Evolutionary conservation across 2,888 invertebrate species (phyloP).

Genomic region (Cosmia pyralina): DNA sequence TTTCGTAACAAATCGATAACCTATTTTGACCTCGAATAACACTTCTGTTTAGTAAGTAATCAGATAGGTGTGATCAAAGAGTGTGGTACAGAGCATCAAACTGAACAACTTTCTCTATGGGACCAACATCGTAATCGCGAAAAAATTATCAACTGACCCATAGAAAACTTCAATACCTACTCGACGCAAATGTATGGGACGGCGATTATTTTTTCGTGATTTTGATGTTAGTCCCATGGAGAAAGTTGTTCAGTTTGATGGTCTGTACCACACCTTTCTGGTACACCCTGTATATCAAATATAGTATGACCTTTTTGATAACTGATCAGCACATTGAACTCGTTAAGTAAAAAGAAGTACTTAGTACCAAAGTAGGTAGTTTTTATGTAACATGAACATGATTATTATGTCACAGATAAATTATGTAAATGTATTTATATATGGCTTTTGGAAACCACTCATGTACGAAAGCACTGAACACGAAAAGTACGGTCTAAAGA

Average conservation of each 20-base stretch:
- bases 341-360: background rate
- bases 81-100: too few relatives aligned
- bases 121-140: too few relatives aligned
- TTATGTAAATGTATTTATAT: background rate
- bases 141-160: too few relatives aligned
- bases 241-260: too few relatives aligned
- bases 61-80: too few relatives aligned
- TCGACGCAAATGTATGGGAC: too few relatives aligned
- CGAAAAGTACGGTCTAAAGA: background rate
- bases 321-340: conserved; percentile 9
- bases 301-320: background rate
- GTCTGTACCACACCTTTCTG: too few relatives aligned
- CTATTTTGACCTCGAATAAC: background rate
- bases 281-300: background rate
- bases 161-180: too few relatives aligned
- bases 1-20: conserved; percentile 25
- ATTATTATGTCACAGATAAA: background rate
- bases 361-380: too few relatives aligned
- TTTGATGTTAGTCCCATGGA: background rate
- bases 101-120: too few relatives aligned
- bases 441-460: background rate
- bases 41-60: background rate
- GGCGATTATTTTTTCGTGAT: background rate
- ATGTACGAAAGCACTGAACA: background rate
- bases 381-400: too few relatives aligned